Evolutionary conservation across 2,113 vertebrate genomes (phyloP), one percentile per base, ranked within the genome.

Genomic region (Corydoras maculifer): DNA sequence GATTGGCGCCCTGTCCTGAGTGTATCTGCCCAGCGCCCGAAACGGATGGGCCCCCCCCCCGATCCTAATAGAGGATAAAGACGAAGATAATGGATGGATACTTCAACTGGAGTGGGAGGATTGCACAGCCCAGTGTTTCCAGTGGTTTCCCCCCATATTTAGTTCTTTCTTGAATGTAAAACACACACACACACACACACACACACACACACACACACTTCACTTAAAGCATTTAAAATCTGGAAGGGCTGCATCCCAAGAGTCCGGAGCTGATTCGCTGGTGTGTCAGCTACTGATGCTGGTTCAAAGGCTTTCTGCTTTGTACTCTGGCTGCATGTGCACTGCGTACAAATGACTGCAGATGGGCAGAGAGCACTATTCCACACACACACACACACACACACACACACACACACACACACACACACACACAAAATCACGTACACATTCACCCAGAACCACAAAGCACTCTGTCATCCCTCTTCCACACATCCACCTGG

Each of bases 281-380:
- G 58, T 3, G 25, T 58, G 51, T 55, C 55, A 70, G 61, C 50
- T 5, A 62, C 58, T 54, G 72, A 78, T 62, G 68, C 54, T 57
- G 64, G 32, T 74, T 70, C 72, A 70, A 69, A 68, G 68, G 63
- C 55, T 58, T 71, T 58, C 70, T 60, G 60, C 58, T 78, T 77
- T 65, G 75, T 72, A 68, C 31, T 73, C 59, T 58, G 71, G 62
- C 67, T 77, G 9, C 75, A 66, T 77, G 67, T 65, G 63, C 66
- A 57, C 62, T 75, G 64, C 69, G 30, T 78, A 66, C 59, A 74
- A 74, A 75, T 71, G 13, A 59, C 68, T 72, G 14, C 51, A 67
- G 48, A 62, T 72, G 78, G 63, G 69, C 69, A 65, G 57, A 63
- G 51, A 51, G 64, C 15, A 57, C 70, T 15, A n/a, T n/a, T n/a